A percentile compares a stretch with the other conserved stretches of the same genome.
phyloP scores from a whole-genome alignment of 2,888 invertebrate genomes.

The Bibio marci region DNA sequence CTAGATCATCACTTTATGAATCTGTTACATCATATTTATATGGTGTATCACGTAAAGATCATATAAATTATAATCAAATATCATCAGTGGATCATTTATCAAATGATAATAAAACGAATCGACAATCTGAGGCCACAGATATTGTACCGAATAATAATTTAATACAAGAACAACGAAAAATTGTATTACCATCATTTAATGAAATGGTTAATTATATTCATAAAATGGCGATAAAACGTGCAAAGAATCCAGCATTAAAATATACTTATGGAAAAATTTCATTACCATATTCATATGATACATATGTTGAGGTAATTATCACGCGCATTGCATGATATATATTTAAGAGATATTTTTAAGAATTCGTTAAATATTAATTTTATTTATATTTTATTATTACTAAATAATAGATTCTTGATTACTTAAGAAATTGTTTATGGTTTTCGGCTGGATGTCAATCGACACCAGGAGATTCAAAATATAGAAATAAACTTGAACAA shows the following conservation, averaged over 20 bases:
- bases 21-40: slow-evolving; percentile 36
- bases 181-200: slow-evolving; percentile 52
- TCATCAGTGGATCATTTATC: slow-evolving; percentile 28
- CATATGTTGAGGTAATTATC: slow-evolving; percentile 50
- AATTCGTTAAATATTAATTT: not conserved
- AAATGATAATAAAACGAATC: slow-evolving; percentile 18
- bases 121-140: too few relatives aligned
- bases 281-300: slow-evolving; percentile 51
- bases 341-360: not conserved
- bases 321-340: not conserved
- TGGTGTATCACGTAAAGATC: slow-evolving; percentile 42
- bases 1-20: slow-evolving; percentile 24
- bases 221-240: slow-evolving; percentile 43
- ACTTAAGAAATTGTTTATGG: slow-evolving; percentile 64
- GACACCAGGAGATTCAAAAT: slow-evolving; percentile 34
- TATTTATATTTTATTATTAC: not conserved
- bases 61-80: slow-evolving; percentile 30
- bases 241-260: slow-evolving; percentile 39
- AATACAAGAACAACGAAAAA: slow-evolving; percentile 20
- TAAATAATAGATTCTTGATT: slow-evolving; percentile 35
- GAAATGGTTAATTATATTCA: slow-evolving; percentile 54
- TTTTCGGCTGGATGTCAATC: slow-evolving; percentile 40
- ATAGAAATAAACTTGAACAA: slow-evolving; percentile 44
- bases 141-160: slow-evolving; percentile 13
- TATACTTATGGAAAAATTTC: slow-evolving; percentile 46